phyloP scores from a whole-genome alignment of 2,888 invertebrate species.

The Eupithecia subfuscata region DNA sequence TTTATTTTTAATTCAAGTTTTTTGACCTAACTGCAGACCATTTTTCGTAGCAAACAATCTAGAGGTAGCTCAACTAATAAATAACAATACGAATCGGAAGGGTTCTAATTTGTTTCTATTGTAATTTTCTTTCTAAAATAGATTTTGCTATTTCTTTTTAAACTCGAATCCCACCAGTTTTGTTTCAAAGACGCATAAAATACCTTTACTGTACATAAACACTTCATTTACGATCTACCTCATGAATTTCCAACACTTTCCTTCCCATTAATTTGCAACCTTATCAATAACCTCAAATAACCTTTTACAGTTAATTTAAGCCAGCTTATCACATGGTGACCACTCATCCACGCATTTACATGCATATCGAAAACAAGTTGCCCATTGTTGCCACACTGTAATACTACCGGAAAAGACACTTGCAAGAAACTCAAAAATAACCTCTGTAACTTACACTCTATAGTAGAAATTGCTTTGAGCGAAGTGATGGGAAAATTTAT shows the following conservation, averaged over 20 bases:
- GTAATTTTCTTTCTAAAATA: no score
- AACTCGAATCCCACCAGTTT: neutral
- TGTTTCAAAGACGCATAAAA: neutral
- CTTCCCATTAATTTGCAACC: conserved; percentile 20
- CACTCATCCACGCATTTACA: conserved; percentile 81
- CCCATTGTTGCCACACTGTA: conserved; percentile 75
- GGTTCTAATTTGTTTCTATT: no score
- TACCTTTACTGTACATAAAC: neutral
- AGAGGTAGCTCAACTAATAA: no score
- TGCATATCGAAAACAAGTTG: conserved; percentile 79
- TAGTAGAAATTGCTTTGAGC: conserved; percentile 40
- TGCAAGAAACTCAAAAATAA: conserved; percentile 45
- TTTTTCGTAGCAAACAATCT: no score
- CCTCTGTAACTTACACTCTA: conserved; percentile 42
- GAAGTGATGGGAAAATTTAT: conserved; percentile 56
- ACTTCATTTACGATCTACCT: neutral
- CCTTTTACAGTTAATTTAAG: conserved; percentile 56
- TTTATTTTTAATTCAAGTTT: no score
- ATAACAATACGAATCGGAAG: no score
- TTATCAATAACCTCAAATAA: conserved; percentile 45
- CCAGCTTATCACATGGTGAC: conserved; percentile 64
- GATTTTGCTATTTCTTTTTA: neutral
- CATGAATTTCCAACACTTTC: conserved; percentile 23
- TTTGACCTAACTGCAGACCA: no score
- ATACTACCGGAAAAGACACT: conserved; percentile 74